phyloP scores from a whole-genome alignment of 2,797 vertebrate species.

The Decapterus maruadsi region DNA sequence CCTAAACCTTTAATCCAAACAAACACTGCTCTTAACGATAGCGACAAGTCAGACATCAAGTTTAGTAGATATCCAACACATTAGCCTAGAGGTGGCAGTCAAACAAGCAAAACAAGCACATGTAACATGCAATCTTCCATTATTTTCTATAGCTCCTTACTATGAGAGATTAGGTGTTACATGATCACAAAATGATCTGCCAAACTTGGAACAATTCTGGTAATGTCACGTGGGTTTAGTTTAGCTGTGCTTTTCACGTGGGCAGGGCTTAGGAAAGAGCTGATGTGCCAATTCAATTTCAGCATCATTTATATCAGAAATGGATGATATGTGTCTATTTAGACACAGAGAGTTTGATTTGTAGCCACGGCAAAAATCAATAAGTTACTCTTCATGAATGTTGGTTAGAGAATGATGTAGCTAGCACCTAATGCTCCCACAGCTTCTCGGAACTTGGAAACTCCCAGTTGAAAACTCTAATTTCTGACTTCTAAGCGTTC shows the following conservation, averaged over 20 bases:
- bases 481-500: too few species aligned
- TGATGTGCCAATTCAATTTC: background rate
- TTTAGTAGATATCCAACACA: conserved; percentile 17
- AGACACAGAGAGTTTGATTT: background rate
- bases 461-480: too few species aligned
- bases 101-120: conserved; percentile 7
- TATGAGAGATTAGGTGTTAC: background rate
- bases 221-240: background rate
- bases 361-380: background rate
- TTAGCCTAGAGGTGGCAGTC: conserved; percentile 8
- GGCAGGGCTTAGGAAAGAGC: background rate
- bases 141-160: background rate
- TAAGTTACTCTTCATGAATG: background rate
- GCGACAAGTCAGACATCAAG: conserved; percentile 13
- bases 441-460: too few species aligned
- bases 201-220: background rate
- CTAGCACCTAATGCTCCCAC: background rate
- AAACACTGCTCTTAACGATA: conserved; percentile 55
- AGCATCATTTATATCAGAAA: background rate
- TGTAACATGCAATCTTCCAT: conserved; percentile 3
- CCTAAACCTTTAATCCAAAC: conserved; percentile 52
- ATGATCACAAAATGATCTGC: background rate
- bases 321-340: background rate
- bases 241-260: background rate
- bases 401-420: background rate